Conservation (phyloP, 1,140 invertebrate genomes). For the Zaprionus kolodkinae region DNA sequence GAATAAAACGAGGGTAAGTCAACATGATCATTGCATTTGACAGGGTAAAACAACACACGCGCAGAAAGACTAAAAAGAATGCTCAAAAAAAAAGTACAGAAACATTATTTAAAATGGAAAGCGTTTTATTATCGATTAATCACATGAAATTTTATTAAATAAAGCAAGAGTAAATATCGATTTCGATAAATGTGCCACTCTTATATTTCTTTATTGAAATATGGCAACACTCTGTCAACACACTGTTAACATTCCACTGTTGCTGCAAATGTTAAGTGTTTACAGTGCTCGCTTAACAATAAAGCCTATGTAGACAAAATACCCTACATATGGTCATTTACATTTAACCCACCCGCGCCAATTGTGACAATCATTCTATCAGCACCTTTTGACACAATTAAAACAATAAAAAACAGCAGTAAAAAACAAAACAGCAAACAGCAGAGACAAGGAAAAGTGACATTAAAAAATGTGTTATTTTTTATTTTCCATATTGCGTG, state of each 20-base stretch:
- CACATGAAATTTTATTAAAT: too few species aligned
- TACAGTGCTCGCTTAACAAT: not conserved
- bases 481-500: slow-evolving; percentile 49
- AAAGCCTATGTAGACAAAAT: not conserved
- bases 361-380: slow-evolving; percentile 34
- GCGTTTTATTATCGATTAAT: too few species aligned
- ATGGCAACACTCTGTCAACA: not conserved
- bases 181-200: too few species aligned
- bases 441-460: slow-evolving; percentile 35
- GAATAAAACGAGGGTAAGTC: slow-evolving; percentile 25
- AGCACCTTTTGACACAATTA: slow-evolving; percentile 61
- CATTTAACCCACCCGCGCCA: not conserved
- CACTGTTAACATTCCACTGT: not conserved
- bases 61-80: too few species aligned
- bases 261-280: not conserved
- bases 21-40: slow-evolving; percentile 13
- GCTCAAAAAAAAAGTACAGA: too few species aligned
- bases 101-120: too few species aligned
- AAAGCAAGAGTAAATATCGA: too few species aligned
- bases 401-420: slow-evolving; percentile 51
- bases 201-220: too few species aligned
- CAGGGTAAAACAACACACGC: not conserved
- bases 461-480: slow-evolving; percentile 39
- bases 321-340: not conserved
- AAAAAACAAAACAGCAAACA: not conserved